Base-by-base conservation (phyloP, 2,797 vertebrate species). In the Thripadectes ignobilis region DNA sequence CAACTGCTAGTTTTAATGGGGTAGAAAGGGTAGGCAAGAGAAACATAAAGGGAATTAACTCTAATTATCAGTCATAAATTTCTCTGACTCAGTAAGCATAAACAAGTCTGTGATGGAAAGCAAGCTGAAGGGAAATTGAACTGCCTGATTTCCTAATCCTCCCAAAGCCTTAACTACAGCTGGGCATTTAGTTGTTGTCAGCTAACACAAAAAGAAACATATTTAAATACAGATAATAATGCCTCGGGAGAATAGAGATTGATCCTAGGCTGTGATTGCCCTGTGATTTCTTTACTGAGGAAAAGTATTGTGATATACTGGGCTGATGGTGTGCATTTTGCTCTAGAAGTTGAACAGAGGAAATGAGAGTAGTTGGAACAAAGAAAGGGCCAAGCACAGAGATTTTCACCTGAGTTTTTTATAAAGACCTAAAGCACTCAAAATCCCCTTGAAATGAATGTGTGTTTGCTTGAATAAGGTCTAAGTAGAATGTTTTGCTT, bases 201-300 rank as follows among this genome's bases (percentile, higher is more conserved):
- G 38, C 74, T 81, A 90, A 65, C n/a, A 88, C 63, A 78, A 66
- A 91, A 89, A 86, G 77, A 94, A 90, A 74, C 83, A 58, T 85
- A 85, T 91, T 94, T 94, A 87, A 95, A 92, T 80, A 88, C 48
- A 74, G 85, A 65, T 93, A 78, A 88, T 85, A 90, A n/a, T 61
- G 57, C 49, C 83, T 68, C 57, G 4, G 61, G 82, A 86, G 89
- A 94, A 12, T 3, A 79, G 83, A 71, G 71, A 58, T 55, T 0
- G 26, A 87, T 79, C 68, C 45, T 30, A 61, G 85, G 23, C 26
- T 73, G 51, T 79, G 86, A 83, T 74, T 72, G 57, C 54, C 61
- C 36, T 63, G 26, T 91, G 85, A 89, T 72, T 92, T 88, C 34
- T 68, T 82, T 89, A 58, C 63, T 68, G 43, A 63, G 49, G 68